Base-by-base conservation (phyloP, 2,113 vertebrate genomes). In the Bettongia penicillata region DNA sequence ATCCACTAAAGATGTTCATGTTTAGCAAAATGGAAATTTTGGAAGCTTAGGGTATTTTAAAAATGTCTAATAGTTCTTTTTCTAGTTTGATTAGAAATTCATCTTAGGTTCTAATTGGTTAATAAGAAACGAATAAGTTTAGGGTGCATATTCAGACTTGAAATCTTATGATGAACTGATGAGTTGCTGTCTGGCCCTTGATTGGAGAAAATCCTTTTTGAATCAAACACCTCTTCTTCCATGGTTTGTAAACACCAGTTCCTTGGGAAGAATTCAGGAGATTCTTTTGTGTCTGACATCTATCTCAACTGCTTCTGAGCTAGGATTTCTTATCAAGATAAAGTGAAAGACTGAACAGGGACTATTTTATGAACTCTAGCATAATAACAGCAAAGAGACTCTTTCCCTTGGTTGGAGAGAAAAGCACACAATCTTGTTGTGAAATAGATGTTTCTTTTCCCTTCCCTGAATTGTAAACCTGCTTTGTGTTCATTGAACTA, bases 371-470 rank as follows among this genome's bases (percentile, higher is more conserved):
- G 94, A 95, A 93, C 22, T 31, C 4, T 93, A 24, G 91, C 25
- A 25, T 97, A 68, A 4, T 92, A 94, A 90, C 96, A 93, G 22
- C 49, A 97, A 97, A 0, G 25, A 94, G 93, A 90, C 49, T 94
- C 48, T 96, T 98, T 98, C 95, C 90, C 91, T 94, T 53, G 90
- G 28, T 91, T 94, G n/a, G 49, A 91, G 93, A 77, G 93, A 90
- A 91, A 94, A 95, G 19, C 43, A 0, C 25, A 6, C 50, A 97
- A 52, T 92, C 95, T 89, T 84, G 90, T 97, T 98, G 97, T 93
- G 47, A 95, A 96, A 95, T 89, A 96, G 94, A 97, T 95, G 10
- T 97, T 98, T 97, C 97, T 97, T 96, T 98, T 98, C 92, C 92
- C 96, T 98, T 98, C 92, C 94, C 96, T 97, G 94, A 91, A 96